Conservation (phyloP, 2,113 vertebrate species). For the Octodon degus region DNA sequence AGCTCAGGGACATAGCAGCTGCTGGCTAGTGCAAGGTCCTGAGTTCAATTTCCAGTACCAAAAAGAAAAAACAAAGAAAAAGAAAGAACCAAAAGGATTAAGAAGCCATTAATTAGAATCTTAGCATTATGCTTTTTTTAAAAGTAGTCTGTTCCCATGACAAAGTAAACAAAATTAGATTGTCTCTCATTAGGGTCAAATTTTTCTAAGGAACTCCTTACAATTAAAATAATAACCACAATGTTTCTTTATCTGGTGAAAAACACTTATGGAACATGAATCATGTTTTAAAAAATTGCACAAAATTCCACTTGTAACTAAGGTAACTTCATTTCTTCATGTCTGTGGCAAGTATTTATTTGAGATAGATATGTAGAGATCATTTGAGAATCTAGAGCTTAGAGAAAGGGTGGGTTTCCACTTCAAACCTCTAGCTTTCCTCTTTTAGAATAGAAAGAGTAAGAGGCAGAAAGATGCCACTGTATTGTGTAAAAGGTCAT, state of each 20-base stretch:
- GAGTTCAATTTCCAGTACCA: no score
- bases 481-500: neutral
- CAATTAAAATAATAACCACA: conserved; percentile 34
- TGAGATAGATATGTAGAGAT: neutral
- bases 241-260: neutral
- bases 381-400: neutral
- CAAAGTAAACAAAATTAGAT: neutral
- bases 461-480: neutral
- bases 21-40: no score
- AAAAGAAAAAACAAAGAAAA: neutral
- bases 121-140: neutral
- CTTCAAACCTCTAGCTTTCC: neutral
- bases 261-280: neutral
- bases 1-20: no score
- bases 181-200: neutral
- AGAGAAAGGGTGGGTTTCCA: neutral
- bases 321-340: neutral
- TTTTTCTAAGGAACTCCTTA: neutral
- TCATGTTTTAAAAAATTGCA: neutral
- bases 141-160: neutral
- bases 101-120: neutral
- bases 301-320: neutral
- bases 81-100: neutral
- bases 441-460: neutral
- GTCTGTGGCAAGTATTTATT: neutral